Conservation (phyloP, 2,113 vertebrate genomes). For the Ondatra zibethicus region DNA sequence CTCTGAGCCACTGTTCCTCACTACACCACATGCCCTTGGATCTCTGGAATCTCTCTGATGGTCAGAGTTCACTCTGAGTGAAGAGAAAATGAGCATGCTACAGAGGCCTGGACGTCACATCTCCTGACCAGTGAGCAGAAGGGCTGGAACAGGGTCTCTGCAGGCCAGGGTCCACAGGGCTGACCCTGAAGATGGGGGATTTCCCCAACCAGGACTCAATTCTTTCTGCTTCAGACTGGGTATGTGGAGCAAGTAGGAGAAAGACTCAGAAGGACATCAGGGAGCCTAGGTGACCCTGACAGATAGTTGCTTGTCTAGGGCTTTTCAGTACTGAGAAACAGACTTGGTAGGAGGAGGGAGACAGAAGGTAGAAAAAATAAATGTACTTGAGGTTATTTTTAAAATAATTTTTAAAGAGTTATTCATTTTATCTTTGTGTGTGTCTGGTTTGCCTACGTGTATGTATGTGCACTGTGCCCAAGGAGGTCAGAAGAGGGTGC, state of each 20-base stretch:
- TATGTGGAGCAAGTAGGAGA: background rate
- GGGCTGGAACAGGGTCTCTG: background rate
- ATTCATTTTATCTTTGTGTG: background rate
- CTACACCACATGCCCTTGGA: background rate
- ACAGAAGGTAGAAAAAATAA: background rate
- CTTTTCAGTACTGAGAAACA: slow-evolving; percentile 7
- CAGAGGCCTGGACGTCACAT: background rate
- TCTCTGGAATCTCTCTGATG: background rate
- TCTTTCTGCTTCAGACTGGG: background rate
- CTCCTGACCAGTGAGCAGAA: background rate
- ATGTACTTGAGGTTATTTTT: background rate
- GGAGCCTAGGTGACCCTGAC: background rate
- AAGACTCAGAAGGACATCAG: background rate
- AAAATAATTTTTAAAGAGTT: background rate
- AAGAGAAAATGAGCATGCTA: background rate
- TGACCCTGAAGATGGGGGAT: background rate
- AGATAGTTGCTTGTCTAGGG: background rate
- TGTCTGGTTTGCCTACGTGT: background rate
- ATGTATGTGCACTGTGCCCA: background rate
- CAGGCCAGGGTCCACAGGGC: background rate
- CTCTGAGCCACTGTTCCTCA: background rate
- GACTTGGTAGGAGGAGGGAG: background rate
- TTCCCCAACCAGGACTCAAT: background rate
- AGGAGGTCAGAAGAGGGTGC: background rate
- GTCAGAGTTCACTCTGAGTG: background rate